phyloP scores from a whole-genome alignment of 2,113 vertebrate genomes.

The Platysteira castanea region DNA sequence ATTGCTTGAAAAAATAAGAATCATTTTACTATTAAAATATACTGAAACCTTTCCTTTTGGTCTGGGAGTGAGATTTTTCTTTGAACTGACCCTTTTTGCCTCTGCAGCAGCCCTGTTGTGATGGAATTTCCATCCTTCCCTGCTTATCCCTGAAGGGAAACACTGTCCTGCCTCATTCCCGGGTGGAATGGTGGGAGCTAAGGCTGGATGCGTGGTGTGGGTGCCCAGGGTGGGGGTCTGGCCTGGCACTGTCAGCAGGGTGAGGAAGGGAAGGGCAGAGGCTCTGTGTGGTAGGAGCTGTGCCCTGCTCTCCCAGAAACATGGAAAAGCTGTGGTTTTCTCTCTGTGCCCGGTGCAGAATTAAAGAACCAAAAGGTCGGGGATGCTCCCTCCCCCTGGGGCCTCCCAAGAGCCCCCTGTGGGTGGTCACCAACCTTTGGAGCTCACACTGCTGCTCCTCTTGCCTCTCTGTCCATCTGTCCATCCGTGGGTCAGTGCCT shows the following conservation, averaged over 20 bases:
- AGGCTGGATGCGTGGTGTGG: not conserved
- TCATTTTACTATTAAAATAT: constrained; percentile 1
- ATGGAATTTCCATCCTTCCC: not conserved
- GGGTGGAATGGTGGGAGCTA: not conserved
- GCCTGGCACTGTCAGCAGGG: not conserved
- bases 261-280: not conserved
- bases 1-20: not conserved
- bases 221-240: not conserved
- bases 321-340: accelerated
- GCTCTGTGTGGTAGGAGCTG: not conserved
- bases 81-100: not conserved
- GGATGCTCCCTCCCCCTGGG: not conserved
- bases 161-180: accelerated
- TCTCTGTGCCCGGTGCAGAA: not conserved
- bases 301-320: not conserved
- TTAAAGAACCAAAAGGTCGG: accelerated
- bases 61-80: constrained; percentile 19
- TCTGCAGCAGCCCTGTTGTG: not conserved
- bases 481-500: not conserved
- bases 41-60: not conserved
- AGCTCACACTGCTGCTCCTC: not conserved
- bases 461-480: not conserved
- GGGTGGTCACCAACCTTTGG: not conserved
- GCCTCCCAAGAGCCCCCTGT: not conserved
- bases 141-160: not conserved